Percentiles rank a stretch among this genome's conserved stretches.
Conservation (phyloP, 1,140 invertebrate species). For the Belonocnema kinseyi region DNA sequence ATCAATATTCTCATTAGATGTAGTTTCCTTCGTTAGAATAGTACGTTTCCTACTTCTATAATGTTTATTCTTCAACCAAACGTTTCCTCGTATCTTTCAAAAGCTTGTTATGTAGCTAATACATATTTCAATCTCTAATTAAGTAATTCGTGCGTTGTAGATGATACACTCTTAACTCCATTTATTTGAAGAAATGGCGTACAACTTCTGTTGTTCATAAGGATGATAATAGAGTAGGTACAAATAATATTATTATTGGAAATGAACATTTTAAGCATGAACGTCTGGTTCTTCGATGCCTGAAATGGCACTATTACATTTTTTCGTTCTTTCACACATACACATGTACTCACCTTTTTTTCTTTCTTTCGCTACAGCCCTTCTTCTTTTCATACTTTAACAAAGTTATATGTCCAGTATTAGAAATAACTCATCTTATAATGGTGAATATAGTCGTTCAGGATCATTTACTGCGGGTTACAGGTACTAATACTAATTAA, state of each 20-base stretch:
- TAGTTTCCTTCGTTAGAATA: no score
- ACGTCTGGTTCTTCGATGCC: neutral
- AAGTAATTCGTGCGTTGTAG: no score
- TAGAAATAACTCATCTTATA: conserved; percentile 66
- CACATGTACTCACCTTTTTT: neutral
- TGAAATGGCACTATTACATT: neutral
- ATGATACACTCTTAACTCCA: no score
- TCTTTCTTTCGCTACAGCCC: conserved; percentile 23
- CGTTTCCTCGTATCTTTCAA: no score
- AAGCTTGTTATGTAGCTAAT: no score
- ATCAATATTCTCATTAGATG: no score
- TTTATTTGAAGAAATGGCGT: no score
- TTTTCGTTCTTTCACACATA: neutral
- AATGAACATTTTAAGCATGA: conserved; percentile 14
- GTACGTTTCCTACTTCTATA: no score
- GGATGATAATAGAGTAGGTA: neutral
- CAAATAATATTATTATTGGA: neutral
- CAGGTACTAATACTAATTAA: conserved; percentile 62
- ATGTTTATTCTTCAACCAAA: no score
- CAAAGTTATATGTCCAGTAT: conserved; percentile 65
- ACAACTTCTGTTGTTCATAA: neutral
- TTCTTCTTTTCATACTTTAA: conserved; percentile 53
- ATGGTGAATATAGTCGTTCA: conserved; percentile 62
- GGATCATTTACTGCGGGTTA: conserved; percentile 56
- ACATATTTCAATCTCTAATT: no score